Evolutionary conservation across 2,797 vertebrate genomes (phyloP).

Genomic region (Gadopsis marmoratus): DNA sequence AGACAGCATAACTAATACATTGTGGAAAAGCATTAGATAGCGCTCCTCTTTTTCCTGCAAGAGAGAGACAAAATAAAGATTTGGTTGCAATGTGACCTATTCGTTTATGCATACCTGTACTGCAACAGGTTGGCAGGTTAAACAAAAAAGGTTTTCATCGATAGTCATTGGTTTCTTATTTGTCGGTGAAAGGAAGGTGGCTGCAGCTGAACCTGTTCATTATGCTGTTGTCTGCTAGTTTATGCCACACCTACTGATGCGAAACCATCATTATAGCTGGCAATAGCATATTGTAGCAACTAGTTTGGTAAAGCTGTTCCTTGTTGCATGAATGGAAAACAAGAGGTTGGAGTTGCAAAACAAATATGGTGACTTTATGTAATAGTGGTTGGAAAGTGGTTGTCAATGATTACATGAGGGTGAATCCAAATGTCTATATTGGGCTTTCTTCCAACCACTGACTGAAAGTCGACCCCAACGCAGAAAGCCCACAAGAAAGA

Average conservation of each 20-base stretch:
- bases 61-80: slow-evolving; percentile 20
- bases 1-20: slow-evolving; percentile 91
- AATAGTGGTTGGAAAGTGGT: slow-evolving; percentile 64
- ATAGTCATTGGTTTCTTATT: neutral
- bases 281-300: neutral
- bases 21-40: slow-evolving; percentile 96
- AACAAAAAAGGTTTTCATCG: neutral
- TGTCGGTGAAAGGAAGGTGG: neutral
- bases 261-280: neutral
- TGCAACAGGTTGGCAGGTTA: neutral
- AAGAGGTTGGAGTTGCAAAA: neutral
- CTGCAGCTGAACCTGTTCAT: neutral
- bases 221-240: neutral
- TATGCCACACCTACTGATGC: neutral
- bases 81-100: neutral
- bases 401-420: slow-evolving; percentile 11
- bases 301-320: neutral
- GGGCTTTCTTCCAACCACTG: slow-evolving; percentile 56
- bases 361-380: neutral
- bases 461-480: slow-evolving; percentile 45
- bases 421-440: slow-evolving; percentile 20
- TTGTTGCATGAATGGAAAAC: slow-evolving; percentile 38
- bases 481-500: slow-evolving; percentile 63
- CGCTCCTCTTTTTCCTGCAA: slow-evolving; percentile 95
- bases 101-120: neutral